Base-by-base conservation (phyloP, 2,888 invertebrate species). In the Orthosia gracilis region DNA sequence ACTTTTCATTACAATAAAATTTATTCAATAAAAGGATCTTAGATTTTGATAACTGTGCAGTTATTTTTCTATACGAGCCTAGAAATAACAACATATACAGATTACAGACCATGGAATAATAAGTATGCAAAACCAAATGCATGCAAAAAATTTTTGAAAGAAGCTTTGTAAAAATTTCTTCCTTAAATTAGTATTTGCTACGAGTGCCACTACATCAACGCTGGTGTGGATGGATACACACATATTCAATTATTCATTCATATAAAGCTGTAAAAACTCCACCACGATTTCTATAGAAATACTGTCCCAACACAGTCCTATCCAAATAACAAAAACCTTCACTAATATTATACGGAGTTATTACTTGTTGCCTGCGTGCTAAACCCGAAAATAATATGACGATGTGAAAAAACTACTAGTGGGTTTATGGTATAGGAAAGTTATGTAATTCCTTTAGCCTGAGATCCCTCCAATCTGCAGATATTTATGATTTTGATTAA, bases 361-460 rank as follows among this genome's bases (percentile, higher is more conserved):
- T 80, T 75, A 59, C 67, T 64, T 64, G 69, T 70, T 69, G 71
- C 61, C 49, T 83, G 73, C 31, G 66, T 66, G 52, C 57, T 75
- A 82, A 66, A 69, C 62, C 66, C 62, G 49, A 67, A 75, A 75
- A 75, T 80, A 84, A 71, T 80, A 80, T 80, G 80, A 80, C 62
- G 59, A 66, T 66, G 68, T 69, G 65, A 47, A 83, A 68, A 76
- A 80, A 80, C 77, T 74, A 77, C 66, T 64, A 69, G 64, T 58
- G 73, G 62, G 58, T 70, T 64, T 74, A 66, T 57, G 31, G 57
- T 69, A 69, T 68, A 70, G 52, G 47, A 57, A 73, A 74, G 77
- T 72, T 83, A 72, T 83, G 83, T 89, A 87, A 87, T 87, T 88
- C 87, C 84, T 84, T 40, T 40, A 40, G 40, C 40, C 40, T 40